Percentiles rank a stretch among this genome's conserved stretches.
phyloP scores from a whole-genome alignment of 1,140 invertebrate genomes.

The Nilaparvata lugens region DNA sequence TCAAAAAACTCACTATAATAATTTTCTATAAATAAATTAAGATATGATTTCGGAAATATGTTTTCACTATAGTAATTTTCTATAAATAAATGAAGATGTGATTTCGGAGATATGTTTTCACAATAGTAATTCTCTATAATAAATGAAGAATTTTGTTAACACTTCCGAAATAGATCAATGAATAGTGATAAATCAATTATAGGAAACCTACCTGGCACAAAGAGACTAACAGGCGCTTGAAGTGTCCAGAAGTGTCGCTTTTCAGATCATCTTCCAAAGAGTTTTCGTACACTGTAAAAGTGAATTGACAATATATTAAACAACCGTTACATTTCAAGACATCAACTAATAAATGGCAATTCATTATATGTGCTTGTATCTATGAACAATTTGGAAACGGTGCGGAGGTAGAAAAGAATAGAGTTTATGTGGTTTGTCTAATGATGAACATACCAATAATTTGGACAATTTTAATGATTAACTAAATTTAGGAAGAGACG shows the following conservation, averaged over 20 bases:
- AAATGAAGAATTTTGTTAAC: background rate
- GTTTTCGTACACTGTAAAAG: conserved; percentile 55
- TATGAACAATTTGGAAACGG: background rate
- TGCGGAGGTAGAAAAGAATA: background rate
- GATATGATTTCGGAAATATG: too few relatives aligned
- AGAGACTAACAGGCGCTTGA: conserved; percentile 72
- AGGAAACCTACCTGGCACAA: conserved; percentile 46
- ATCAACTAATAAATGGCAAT: background rate
- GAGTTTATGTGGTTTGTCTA: too few relatives aligned
- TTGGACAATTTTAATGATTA: too few relatives aligned
- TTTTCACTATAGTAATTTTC: too few relatives aligned
- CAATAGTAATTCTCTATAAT: too few relatives aligned
- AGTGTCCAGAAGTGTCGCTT: conserved; percentile 81
- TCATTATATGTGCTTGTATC: background rate
- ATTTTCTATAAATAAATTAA: too few relatives aligned
- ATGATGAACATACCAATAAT: too few relatives aligned
- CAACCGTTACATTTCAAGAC: background rate
- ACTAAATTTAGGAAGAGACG: too few relatives aligned
- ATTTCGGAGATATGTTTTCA: too few relatives aligned
- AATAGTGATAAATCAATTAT: too few relatives aligned
- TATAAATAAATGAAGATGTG: too few relatives aligned
- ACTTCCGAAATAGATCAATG: background rate
- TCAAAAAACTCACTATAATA: too few relatives aligned
- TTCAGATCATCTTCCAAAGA: conserved; percentile 71
- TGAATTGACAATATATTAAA: conserved; percentile 2